These are phyloP conservation scores for Microctenopoma lineatum DNA, from an alignment of 2,797 vertebrate genomes.

Conservation along the genomic window DNA sequence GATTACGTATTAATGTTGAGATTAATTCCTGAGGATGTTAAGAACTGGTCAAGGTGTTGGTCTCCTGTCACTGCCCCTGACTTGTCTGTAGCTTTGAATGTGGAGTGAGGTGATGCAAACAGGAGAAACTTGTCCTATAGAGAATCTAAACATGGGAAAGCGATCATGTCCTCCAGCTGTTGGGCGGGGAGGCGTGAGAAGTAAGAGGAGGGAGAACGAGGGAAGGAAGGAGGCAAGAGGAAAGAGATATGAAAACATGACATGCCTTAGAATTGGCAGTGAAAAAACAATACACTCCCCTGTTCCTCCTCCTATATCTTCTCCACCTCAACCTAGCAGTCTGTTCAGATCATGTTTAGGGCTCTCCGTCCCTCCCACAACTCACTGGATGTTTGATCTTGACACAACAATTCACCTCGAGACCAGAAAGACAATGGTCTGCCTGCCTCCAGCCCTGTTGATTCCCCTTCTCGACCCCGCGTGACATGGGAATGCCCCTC, in stretches of 20 bases:
- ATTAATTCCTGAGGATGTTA: background rate
- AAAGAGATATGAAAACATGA: conserved; percentile 83
- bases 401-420: conserved; percentile 71
- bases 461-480: conserved; percentile 51
- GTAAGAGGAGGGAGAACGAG: conserved; percentile 43
- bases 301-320: conserved; percentile 43
- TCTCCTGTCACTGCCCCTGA: background rate
- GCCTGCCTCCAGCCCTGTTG: conserved; percentile 55
- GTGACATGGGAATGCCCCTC: conserved; percentile 71
- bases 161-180: conserved; percentile 77
- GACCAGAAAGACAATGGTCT: conserved; percentile 66
- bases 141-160: conserved; percentile 78
- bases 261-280: conserved; percentile 74
- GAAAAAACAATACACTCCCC: conserved; percentile 72
- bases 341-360: conserved; percentile 64
- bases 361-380: conserved; percentile 52
- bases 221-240: conserved; percentile 55
- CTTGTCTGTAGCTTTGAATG: conserved; percentile 1
- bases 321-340: conserved; percentile 27
- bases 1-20: conserved; percentile 3
- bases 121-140: conserved; percentile 69
- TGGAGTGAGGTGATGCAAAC: conserved; percentile 39
- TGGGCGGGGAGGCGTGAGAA: conserved; percentile 66
- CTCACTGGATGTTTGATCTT: conserved; percentile 74
- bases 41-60: background rate